These are phyloP conservation scores for Leuciscus waleckii DNA, from an alignment of 2,797 vertebrate genomes.

Conservation along the genomic window DNA sequence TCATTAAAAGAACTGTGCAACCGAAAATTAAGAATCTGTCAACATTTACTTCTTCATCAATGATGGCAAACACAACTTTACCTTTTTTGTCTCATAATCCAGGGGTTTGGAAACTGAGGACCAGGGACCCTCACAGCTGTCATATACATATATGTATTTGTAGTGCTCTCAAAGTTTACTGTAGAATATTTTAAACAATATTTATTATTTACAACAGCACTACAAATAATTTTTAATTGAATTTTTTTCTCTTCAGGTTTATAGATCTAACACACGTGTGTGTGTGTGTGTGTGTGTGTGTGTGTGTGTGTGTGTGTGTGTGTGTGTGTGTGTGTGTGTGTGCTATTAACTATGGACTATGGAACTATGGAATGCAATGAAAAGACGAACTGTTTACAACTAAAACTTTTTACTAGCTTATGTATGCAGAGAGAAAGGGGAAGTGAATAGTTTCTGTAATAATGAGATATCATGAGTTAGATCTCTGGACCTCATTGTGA, in stretches of 20 bases:
- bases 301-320: too few species aligned
- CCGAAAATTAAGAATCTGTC: not conserved
- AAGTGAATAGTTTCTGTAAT: constrained; percentile 13
- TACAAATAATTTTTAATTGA: not conserved
- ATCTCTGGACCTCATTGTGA: constrained; percentile 17
- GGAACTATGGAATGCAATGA: not conserved
- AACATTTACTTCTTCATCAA: not conserved
- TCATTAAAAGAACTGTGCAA: constrained; percentile 11
- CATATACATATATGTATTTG: not conserved
- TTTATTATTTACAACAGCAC: not conserved
- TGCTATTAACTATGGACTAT: not conserved
- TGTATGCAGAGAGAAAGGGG: constrained; percentile 5
- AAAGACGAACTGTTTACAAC: not conserved
- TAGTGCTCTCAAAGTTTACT: not conserved
- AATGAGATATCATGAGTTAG: constrained; percentile 28
- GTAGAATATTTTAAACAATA: not conserved
- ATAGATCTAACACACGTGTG: not conserved
- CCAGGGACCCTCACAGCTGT: too few species aligned
- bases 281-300: too few species aligned
- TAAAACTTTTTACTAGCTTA: not conserved
- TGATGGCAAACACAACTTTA: not conserved
- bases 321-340: too few species aligned
- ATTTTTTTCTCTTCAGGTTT: not conserved
- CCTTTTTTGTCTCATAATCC: not conserved
- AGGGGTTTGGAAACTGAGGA: too few species aligned